These are phyloP conservation scores for Eulemur rufifrons DNA, from an alignment of 2,113 vertebrate species.

Conservation along the genomic window DNA sequence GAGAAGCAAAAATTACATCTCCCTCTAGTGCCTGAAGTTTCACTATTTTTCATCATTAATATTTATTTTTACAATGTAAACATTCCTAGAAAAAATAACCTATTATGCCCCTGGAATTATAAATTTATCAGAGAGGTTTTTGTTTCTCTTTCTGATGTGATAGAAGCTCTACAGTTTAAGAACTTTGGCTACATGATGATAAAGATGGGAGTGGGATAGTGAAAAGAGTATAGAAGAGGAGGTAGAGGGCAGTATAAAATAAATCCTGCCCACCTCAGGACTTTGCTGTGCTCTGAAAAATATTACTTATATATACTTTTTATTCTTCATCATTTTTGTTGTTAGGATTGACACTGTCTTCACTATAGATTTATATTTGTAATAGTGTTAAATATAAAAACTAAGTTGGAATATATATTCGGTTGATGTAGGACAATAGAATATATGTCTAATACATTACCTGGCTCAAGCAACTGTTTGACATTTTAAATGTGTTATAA, in stretches of 20 bases:
- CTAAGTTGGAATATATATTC: not conserved
- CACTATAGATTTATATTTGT: constrained; percentile 1
- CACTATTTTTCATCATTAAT: not conserved
- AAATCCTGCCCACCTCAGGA: not conserved
- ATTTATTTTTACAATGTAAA: constrained; percentile 8
- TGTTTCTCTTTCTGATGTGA: not conserved
- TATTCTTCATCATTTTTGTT: not conserved
- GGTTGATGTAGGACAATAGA: not conserved
- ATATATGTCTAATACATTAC: not conserved
- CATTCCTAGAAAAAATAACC: not conserved
- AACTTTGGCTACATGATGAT: not conserved
- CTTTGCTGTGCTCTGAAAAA: not conserved
- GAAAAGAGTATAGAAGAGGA: not conserved
- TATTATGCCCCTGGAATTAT: not conserved
- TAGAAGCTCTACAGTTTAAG: not conserved
- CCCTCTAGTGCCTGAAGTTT: not conserved
- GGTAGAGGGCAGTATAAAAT: not conserved
- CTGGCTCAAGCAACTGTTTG: not conserved
- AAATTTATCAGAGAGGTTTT: not conserved
- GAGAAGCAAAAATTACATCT: not conserved
- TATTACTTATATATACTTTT: constrained; percentile 21
- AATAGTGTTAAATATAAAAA: constrained; percentile 13
- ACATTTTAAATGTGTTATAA: not conserved
- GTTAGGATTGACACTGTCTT: not conserved
- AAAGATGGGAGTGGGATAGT: not conserved